phyloP scores from a whole-genome alignment of 2,888 invertebrate genomes.

The Troglohyphantes excavatus region DNA sequence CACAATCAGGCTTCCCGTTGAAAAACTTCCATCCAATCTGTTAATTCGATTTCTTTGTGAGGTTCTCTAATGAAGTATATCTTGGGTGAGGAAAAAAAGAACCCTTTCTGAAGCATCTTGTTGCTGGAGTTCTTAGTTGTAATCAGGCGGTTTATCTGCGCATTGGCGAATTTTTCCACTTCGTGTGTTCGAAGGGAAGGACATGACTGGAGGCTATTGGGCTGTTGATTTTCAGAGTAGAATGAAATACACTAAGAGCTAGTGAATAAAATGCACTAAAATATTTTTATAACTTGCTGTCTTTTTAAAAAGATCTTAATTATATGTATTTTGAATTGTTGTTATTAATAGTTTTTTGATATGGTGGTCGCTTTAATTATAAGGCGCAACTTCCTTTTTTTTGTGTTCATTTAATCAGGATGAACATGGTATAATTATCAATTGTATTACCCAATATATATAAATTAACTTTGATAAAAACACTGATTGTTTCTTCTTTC shows the following conservation, averaged over 20 bases:
- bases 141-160: slow-evolving; percentile 33
- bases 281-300: not conserved
- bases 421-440: too few relatives aligned
- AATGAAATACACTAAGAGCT: not conserved
- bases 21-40: slow-evolving; percentile 9
- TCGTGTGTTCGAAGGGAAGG: not conserved
- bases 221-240: not conserved
- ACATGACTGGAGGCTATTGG: not conserved
- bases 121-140: not conserved
- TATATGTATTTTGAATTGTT: not conserved
- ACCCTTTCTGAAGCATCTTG: not conserved
- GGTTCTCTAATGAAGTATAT: slow-evolving; percentile 7
- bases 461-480: too few relatives aligned
- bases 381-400: too few relatives aligned
- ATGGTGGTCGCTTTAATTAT: too few relatives aligned
- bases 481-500: too few relatives aligned
- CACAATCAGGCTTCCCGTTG: not conserved
- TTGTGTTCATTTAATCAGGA: too few relatives aligned
- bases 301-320: not conserved
- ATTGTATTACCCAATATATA: too few relatives aligned
- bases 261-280: not conserved
- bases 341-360: not conserved
- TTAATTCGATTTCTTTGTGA: slow-evolving; percentile 26
- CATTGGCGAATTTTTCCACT: slow-evolving; percentile 26
- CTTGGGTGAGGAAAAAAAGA: not conserved